phyloP scores from a whole-genome alignment of 2,888 invertebrate species.

The Lasioglossum leucozonium region DNA sequence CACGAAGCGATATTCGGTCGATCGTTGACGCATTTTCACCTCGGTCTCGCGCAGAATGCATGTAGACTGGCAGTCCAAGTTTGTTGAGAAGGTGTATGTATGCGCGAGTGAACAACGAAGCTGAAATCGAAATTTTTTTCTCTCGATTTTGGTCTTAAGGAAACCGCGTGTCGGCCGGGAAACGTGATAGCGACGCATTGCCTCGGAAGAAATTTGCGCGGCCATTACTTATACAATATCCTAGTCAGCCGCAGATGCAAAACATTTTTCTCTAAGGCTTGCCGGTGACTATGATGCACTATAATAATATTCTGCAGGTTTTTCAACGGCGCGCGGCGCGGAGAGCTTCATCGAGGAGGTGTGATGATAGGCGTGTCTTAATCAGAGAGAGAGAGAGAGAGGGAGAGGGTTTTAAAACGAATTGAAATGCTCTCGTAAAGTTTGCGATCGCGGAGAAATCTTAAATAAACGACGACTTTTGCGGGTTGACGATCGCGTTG shows the following conservation, averaged over 20 bases:
- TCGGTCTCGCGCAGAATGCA: too few relatives aligned
- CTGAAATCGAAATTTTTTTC: neutral
- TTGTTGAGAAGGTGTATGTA: too few relatives aligned
- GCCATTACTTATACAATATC: conserved; percentile 71
- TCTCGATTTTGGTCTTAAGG: conserved; percentile 36
- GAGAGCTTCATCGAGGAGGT: neutral
- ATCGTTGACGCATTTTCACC: too few relatives aligned
- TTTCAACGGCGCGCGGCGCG: conserved; percentile 37
- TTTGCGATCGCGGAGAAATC: too few relatives aligned
- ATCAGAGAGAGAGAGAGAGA: too few relatives aligned
- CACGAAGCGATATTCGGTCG: too few relatives aligned
- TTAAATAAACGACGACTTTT: too few relatives aligned
- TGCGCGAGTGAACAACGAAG: too few relatives aligned
- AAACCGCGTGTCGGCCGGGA: conserved; percentile 48
- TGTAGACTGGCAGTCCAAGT: too few relatives aligned
- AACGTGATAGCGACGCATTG: conserved; percentile 62
- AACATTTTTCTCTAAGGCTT: conserved; percentile 71
- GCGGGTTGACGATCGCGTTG: neutral
- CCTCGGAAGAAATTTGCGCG: conserved; percentile 69
- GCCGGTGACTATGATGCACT: conserved; percentile 73
- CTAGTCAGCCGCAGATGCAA: conserved; percentile 73
- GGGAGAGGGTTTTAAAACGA: too few relatives aligned
- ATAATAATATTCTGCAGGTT: conserved; percentile 71
- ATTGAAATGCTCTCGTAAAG: too few relatives aligned
- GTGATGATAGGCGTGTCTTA: neutral